These are phyloP conservation scores for Pipistrellus pipistrellus DNA, from an alignment of 2,797 vertebrate species.

Conservation along the genomic window DNA sequence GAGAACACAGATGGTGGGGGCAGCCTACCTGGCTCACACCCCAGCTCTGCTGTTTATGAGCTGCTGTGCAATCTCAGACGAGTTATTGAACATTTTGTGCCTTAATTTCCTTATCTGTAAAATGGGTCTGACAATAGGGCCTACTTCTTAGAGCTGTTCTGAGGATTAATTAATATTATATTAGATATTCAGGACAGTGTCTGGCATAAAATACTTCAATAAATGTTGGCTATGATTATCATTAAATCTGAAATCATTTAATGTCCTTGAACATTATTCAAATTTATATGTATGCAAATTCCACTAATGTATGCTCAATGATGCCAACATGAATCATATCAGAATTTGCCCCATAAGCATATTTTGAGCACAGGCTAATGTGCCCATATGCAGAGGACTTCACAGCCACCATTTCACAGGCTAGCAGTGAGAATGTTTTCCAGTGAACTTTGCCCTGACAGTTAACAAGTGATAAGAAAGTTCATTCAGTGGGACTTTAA, in stretches of 20 bases:
- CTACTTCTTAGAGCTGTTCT: neutral
- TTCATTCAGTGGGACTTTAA: constrained; percentile 64
- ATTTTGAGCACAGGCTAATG: constrained; percentile 77
- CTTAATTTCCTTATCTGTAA: constrained; percentile 50
- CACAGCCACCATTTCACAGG: constrained; percentile 38
- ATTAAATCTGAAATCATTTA: constrained; percentile 74
- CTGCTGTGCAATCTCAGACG: neutral
- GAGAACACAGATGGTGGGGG: neutral
- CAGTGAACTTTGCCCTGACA: constrained; percentile 69
- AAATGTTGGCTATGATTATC: constrained; percentile 71
- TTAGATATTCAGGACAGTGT: constrained; percentile 44
- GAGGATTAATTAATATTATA: constrained; percentile 13
- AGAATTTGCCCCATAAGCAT: constrained; percentile 80
- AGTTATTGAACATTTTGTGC: neutral
- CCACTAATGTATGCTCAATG: constrained; percentile 71
- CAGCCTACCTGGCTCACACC: neutral
- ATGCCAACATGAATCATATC: constrained; percentile 80
- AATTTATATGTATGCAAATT: constrained; percentile 76
- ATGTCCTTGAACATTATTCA: constrained; percentile 79
- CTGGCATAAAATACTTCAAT: constrained; percentile 51
- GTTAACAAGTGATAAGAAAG: constrained; percentile 78
- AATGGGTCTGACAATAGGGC: neutral
- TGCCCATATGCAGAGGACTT: neutral
- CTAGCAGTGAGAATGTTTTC: constrained; percentile 62
- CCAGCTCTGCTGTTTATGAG: neutral